Evolutionary conservation across 2,113 vertebrate genomes (phyloP).

Genomic region (Zeus faber): DNA sequence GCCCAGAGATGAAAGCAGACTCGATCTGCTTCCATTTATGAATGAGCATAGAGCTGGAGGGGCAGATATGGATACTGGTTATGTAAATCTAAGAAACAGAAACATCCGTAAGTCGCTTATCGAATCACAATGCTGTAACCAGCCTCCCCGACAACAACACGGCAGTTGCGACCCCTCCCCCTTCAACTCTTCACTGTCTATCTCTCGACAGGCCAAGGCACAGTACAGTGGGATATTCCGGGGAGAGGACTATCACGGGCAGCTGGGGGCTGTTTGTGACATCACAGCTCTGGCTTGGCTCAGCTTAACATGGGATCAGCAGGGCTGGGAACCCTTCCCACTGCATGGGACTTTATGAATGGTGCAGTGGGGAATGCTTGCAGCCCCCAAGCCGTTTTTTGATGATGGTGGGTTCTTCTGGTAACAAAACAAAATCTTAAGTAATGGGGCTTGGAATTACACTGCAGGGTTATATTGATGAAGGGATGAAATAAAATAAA

Average conservation of each 20-base stretch:
- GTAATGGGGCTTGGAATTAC: not conserved
- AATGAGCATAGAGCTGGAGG: conserved; percentile 26
- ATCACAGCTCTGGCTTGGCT: conserved; percentile 52
- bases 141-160: conserved; percentile 53
- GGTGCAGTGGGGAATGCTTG: conserved; percentile 26
- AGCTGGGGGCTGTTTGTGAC: conserved; percentile 59
- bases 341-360: conserved; percentile 51
- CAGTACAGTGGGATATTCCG: conserved; percentile 35
- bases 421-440: no score
- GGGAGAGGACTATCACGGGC: conserved; percentile 45
- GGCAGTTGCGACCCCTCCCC: conserved; percentile 38
- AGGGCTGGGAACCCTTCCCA: conserved; percentile 37
- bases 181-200: conserved; percentile 27
- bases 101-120: conserved; percentile 63
- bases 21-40: conserved; percentile 34
- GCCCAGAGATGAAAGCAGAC: conserved; percentile 26
- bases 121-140: conserved; percentile 60
- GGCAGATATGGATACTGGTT: conserved; percentile 30
- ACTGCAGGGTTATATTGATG: not conserved
- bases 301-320: conserved; percentile 45
- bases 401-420: no score
- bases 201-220: conserved; percentile 47
- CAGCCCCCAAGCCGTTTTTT: not conserved
- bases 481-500: no score
- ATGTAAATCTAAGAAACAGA: conserved; percentile 47